phyloP scores from a whole-genome alignment of 1,140 invertebrate genomes.

The Melanaphis sacchari region DNA sequence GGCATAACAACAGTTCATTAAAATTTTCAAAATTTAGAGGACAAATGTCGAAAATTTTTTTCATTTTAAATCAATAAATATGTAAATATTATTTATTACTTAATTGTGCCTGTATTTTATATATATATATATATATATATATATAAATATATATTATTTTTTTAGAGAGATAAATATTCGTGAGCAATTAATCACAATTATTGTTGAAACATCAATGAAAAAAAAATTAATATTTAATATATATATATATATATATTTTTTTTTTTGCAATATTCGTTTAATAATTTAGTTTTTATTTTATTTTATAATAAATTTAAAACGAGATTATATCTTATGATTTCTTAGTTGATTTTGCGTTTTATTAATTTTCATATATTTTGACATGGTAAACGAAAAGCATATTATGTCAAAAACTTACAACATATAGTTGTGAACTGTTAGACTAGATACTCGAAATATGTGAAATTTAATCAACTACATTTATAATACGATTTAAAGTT shows the following conservation, averaged over 20 bases:
- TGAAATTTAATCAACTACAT: background rate
- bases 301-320: too few species aligned
- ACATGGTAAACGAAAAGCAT: background rate
- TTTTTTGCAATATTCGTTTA: too few species aligned
- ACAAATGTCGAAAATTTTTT: background rate
- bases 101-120: background rate
- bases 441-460: background rate
- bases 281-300: too few species aligned
- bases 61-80: background rate
- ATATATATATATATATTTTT: too few species aligned
- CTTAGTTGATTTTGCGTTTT: background rate
- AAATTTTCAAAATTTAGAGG: background rate
- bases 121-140: too few species aligned
- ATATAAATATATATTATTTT: too few species aligned
- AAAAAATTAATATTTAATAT: too few species aligned
- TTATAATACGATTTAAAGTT: slow-evolving; percentile 4
- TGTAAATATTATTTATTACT: background rate
- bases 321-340: background rate
- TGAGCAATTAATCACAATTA: too few species aligned
- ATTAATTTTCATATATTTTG: background rate
- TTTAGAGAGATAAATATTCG: background rate
- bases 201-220: too few species aligned
- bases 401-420: background rate
- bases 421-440: background rate
- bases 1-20: background rate